Evolutionary conservation across 1,140 invertebrate genomes (phyloP), one percentile per base, ranked within the genome.

Genomic region (Listronotus bonariensis): DNA sequence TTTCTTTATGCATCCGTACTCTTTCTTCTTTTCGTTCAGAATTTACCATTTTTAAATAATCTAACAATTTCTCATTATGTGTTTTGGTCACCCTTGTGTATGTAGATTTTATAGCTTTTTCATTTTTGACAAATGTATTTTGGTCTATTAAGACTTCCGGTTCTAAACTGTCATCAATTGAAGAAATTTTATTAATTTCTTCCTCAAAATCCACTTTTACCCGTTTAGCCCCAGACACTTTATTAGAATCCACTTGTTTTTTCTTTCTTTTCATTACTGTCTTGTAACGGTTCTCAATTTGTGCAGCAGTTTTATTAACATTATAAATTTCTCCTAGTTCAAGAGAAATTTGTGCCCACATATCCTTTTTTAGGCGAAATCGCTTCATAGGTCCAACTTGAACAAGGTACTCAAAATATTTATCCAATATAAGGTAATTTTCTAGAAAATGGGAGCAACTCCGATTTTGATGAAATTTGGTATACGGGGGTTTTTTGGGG

Each of bases 291-390:
- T 60, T 60, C 49, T 60, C 48, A 17, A 12, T 4, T 9, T 46
- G 43, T 4, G 2, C 1, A 17, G 43, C 32, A 41, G n/a, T 26
- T 46, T 46, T 46, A 6, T 3, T 3, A 3, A 46, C 15, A 1
- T 17, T 46, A 4, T 14, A 46, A 3, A 15, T 42, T 34, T 49
- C 26, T 17, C 51, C 32, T 11, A 51, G 31, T 32, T 52, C 17
- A 32, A 20, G 5, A 14, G 49, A n/a, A 34, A 66, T 66, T 58
- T 60, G 9, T 15, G 20, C 18, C 36, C 64, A 66, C 49, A 60
- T 60, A 6, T 8, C 5, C 41, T 60, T 66, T 58, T 66, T 66
- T 11, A 42, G 53, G 48, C 60, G 59, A 60, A 59, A 66, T 53
- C 42, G 10, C 36, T 60, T 66, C n/a, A 54, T 20, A n/a, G 56